Percentiles rank a stretch among this genome's conserved stretches.
phyloP scores from a whole-genome alignment of 2,888 invertebrate genomes.

The Liopterus haemorrhoidalis region DNA sequence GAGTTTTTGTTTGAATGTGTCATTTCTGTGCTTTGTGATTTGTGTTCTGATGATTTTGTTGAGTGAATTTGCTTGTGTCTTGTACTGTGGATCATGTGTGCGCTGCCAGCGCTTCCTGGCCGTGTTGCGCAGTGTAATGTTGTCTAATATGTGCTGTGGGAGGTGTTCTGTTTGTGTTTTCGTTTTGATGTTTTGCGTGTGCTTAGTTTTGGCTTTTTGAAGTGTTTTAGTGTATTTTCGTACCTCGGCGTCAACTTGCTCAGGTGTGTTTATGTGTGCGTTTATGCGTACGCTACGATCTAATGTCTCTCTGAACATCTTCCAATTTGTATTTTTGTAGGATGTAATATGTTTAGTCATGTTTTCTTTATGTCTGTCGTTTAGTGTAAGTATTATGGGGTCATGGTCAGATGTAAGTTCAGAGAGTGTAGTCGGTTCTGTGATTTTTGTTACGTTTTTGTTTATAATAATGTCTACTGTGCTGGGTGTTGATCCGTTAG shows the following conservation, averaged over 20 bases:
- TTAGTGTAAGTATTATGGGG: constrained; percentile 26
- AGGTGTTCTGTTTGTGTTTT: neutral
- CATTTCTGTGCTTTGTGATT: constrained; percentile 13
- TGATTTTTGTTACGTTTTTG: constrained; percentile 29
- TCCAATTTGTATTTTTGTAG: constrained; percentile 11
- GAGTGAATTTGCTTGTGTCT: too few species aligned
- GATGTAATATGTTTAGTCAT: neutral
- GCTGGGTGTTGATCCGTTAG: constrained; percentile 29
- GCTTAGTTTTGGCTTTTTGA: neutral
- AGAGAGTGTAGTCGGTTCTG: constrained; percentile 14
- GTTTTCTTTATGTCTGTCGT: neutral
- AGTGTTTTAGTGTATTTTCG: neutral
- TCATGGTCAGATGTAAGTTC: constrained; percentile 32
- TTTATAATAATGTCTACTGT: constrained; percentile 32
- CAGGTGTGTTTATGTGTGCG: neutral
- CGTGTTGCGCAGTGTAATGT: too few species aligned
- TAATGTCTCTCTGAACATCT: neutral
- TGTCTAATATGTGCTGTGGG: neutral
- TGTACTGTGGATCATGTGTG: too few species aligned
- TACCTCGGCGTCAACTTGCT: neutral
- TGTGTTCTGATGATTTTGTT: too few species aligned
- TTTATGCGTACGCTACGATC: constrained; percentile 7
- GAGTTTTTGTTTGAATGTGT: constrained; percentile 17
- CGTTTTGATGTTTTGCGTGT: neutral
- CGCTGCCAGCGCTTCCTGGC: too few species aligned